Evolutionary conservation across 2,888 invertebrate genomes (phyloP).

Genomic region (Augiades crinisus): DNA sequence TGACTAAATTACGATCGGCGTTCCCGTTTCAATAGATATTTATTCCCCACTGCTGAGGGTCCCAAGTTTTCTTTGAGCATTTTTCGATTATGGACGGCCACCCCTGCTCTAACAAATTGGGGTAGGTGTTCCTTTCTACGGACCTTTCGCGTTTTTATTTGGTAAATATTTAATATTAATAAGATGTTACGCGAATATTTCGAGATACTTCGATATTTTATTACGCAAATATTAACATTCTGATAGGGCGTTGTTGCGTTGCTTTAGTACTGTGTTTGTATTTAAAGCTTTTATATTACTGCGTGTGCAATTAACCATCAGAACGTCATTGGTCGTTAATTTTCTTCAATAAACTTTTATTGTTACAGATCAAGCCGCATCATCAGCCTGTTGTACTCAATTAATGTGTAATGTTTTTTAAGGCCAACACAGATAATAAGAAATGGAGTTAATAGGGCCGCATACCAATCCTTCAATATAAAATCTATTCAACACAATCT

Average conservation of each 20-base stretch:
- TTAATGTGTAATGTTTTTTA: conserved; percentile 8
- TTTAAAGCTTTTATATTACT: not conserved
- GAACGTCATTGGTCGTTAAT: conserved; percentile 21
- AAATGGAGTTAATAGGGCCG: no score
- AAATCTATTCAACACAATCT: no score
- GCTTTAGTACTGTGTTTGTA: not conserved
- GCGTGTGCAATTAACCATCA: conserved; percentile 15
- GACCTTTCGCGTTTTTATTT: conserved; percentile 20
- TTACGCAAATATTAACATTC: not conserved
- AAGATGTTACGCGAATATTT: not conserved
- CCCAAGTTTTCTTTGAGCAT: conserved; percentile 24
- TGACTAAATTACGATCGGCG: conserved; percentile 19
- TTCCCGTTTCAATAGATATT: conserved; percentile 23
- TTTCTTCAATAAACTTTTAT: conserved; percentile 25
- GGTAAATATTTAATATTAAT: conserved; percentile 20
- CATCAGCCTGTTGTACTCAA: conserved; percentile 12
- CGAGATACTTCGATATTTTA: not conserved
- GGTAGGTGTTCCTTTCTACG: conserved; percentile 16
- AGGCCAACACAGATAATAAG: no score
- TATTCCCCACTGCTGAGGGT: conserved; percentile 18
- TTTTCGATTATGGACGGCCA: conserved; percentile 20
- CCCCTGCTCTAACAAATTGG: conserved; percentile 18
- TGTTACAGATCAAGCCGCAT: conserved; percentile 8
- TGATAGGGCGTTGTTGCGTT: not conserved
- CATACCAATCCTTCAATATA: no score